These are phyloP conservation scores for Strix uralensis DNA, from an alignment of 2,113 vertebrate species.

Conservation along the genomic window DNA sequence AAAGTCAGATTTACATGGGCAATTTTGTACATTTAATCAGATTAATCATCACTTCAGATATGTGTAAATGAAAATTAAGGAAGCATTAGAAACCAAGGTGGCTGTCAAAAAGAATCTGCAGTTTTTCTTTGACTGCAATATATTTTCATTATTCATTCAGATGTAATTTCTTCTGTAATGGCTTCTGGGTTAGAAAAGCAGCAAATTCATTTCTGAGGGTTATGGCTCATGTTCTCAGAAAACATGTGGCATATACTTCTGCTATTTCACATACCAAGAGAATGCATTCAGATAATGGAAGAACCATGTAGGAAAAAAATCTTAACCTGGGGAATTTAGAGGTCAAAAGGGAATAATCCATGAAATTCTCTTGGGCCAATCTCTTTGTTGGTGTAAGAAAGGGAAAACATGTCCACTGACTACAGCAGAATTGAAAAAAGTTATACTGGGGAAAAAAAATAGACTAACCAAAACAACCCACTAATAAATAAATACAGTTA, in stretches of 20 bases:
- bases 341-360: background rate
- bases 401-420: background rate
- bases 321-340: background rate
- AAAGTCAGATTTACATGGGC: background rate
- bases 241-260: background rate
- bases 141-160: background rate
- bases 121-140: background rate
- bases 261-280: background rate
- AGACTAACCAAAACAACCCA: conserved; percentile 11
- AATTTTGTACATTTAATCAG: background rate
- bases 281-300: background rate
- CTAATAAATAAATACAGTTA: conserved; percentile 41
- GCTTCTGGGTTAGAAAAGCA: background rate
- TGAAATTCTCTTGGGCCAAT: background rate
- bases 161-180: background rate
- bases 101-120: background rate
- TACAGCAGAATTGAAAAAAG: background rate
- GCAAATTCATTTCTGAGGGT: background rate
- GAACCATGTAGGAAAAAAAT: background rate
- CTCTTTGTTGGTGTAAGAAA: background rate
- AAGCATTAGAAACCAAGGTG: background rate
- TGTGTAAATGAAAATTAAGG: background rate
- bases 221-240: background rate
- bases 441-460: background rate
- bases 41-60: background rate